These are phyloP conservation scores for Cyphomyrmex costatus DNA, from an alignment of 1,140 invertebrate genomes.

Conservation along the genomic window DNA sequence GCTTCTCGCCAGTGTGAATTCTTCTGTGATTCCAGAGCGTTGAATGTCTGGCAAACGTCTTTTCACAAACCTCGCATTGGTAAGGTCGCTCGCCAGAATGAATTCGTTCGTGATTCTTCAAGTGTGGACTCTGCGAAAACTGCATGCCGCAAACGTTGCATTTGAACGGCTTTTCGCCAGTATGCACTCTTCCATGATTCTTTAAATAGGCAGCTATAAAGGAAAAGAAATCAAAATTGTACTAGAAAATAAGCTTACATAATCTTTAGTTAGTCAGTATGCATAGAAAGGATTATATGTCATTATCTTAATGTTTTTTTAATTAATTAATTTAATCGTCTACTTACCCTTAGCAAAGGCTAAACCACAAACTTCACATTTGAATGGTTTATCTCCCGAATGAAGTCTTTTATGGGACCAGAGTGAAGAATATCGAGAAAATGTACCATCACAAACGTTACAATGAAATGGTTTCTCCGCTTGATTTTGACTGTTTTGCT, in stretches of 20 bases:
- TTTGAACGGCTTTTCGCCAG: slow-evolving; percentile 94
- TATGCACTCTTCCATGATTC: slow-evolving; percentile 95
- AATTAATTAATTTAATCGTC: slow-evolving; percentile 5
- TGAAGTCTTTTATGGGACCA: slow-evolving; percentile 95
- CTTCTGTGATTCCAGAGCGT: slow-evolving; percentile 96
- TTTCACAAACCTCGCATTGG: slow-evolving; percentile 96
- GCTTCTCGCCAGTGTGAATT: slow-evolving; percentile 97
- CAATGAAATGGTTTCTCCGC: slow-evolving; percentile 94
- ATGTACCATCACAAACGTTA: slow-evolving; percentile 94
- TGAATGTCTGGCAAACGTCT: slow-evolving; percentile 94
- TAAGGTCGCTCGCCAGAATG: slow-evolving; percentile 96
- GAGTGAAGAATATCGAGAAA: slow-evolving; percentile 93
- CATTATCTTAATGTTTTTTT: not conserved
- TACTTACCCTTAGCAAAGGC: slow-evolving; percentile 93
- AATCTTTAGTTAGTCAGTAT: not conserved
- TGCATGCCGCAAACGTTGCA: slow-evolving; percentile 96
- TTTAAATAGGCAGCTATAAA: slow-evolving; percentile 93
- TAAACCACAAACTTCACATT: slow-evolving; percentile 96
- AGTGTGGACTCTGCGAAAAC: slow-evolving; percentile 95
- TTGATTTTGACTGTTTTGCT: slow-evolving; percentile 88
- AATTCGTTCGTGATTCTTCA: slow-evolving; percentile 97
- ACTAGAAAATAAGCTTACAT: not conserved
- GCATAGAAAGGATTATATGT: not conserved
- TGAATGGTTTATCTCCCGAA: slow-evolving; percentile 95
- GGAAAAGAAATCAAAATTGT: slow-evolving; percentile 45